Percentiles rank a stretch among this genome's conserved stretches.
phyloP scores from a whole-genome alignment of 1,140 invertebrate genomes.

The Hormaphis cornu region DNA sequence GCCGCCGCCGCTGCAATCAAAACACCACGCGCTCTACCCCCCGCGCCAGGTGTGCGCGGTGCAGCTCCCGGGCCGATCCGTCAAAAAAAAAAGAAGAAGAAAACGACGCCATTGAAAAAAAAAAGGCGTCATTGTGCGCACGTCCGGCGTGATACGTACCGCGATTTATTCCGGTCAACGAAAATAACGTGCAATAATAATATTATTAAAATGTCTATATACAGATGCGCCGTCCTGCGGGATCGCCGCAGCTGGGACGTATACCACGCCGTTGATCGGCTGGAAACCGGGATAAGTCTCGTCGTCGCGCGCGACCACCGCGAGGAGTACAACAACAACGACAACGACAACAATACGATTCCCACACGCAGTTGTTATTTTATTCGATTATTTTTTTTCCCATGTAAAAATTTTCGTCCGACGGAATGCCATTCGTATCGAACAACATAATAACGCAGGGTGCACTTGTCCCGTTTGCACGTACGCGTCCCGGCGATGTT shows the following conservation, averaged over 20 bases:
- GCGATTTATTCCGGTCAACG: constrained; percentile 26
- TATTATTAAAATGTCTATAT: constrained; percentile 30
- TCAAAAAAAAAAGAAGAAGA: too few species aligned
- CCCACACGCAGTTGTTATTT: not conserved
- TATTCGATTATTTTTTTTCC: constrained; percentile 11
- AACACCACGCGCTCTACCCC: constrained; percentile 29
- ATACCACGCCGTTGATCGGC: not conserved
- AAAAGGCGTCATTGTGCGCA: constrained; percentile 24
- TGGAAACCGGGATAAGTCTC: too few species aligned
- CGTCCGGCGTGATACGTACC: constrained; percentile 28
- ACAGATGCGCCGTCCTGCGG: too few species aligned
- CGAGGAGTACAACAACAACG: too few species aligned
- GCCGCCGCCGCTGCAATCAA: constrained; percentile 5
- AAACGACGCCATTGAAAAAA: not conserved
- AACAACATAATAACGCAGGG: not conserved
- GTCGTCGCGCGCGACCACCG: too few species aligned
- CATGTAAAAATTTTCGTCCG: not conserved
- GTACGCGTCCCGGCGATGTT: too few species aligned
- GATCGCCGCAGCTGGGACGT: not conserved
- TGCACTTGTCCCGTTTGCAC: too few species aligned
- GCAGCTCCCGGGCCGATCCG: constrained; percentile 10
- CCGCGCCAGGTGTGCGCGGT: not conserved
- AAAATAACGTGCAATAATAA: too few species aligned
- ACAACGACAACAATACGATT: too few species aligned
- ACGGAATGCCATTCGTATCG: not conserved